Base-by-base conservation (phyloP, 2,888 invertebrate species). In the Listrodromus nycthemerus region DNA sequence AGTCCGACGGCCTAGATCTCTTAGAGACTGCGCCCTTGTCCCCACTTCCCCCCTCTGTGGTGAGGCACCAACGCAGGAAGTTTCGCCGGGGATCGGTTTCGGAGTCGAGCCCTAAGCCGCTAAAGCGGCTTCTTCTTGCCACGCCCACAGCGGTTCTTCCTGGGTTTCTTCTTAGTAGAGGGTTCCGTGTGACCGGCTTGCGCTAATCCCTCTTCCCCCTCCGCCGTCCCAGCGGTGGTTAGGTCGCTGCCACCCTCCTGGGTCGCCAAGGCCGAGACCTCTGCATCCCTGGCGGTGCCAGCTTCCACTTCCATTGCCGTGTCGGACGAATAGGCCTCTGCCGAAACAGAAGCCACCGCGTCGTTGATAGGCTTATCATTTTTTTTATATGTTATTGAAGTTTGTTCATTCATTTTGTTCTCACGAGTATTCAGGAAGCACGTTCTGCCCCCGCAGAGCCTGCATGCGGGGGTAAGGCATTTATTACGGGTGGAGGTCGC, bases 121-220 rank as follows among this genome's bases (percentile, higher is more conserved):
- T 3, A 16, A 24, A 16, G 19, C 55, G 27, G 74, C 74, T 1
- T 74, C n/a, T n/a, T n/a, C n/a, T n/a, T n/a, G n/a, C n/a, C n/a
- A n/a, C n/a, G n/a, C 37, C 77, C 33, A 13, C 48, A n/a, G 30
- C 33, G 30, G 4, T 41, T 41, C 1, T 27, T 8, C 10, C 61
- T 70, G 21, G 24, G 16, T 7, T 24, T 2, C 0, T 5, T 21
- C 37, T 6, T 0, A 10, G 6, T 13, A 13, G 73, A 19, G 45
- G 45, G 16, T 19, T 66, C 52, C n/a, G 66, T 58, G 50, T 58
- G 19, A 73, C 52, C 65, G 52, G 70, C 50, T 48, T 73, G 33
- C 66, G 48, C 80, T 30, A 33, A 63, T 27, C 30, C 52, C 16
- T 41, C 37, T 41, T 16, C 19, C 37, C 8, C 78, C 61, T 45